Percentiles rank a stretch among this genome's conserved stretches.
phyloP scores from a whole-genome alignment of 2,797 vertebrate genomes.

The Paramormyrops hopkinsi region DNA sequence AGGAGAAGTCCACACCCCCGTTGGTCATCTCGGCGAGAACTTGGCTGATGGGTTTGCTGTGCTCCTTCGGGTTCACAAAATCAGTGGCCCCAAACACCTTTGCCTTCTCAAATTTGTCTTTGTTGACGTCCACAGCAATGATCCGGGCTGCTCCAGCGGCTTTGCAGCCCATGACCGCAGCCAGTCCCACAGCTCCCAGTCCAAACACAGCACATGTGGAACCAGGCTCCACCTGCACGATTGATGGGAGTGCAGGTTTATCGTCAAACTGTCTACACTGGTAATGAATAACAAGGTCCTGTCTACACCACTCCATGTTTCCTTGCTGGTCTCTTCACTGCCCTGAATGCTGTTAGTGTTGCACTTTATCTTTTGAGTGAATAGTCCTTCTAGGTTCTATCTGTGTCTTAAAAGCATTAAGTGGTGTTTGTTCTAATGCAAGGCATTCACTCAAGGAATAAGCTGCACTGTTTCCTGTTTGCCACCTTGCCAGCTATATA shows the following conservation, averaged over 20 bases:
- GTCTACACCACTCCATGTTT: not conserved
- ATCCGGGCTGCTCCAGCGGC: slow-evolving; percentile 79
- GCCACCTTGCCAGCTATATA: not conserved
- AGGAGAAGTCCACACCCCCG: slow-evolving; percentile 84
- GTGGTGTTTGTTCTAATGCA: not conserved
- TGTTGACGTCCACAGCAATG: slow-evolving; percentile 82
- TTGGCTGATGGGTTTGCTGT: slow-evolving; percentile 72
- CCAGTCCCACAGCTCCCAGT: slow-evolving; percentile 85
- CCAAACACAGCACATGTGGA: slow-evolving; percentile 89
- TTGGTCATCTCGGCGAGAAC: slow-evolving; percentile 79
- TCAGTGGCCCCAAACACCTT: slow-evolving; percentile 84
- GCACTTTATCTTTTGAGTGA: not conserved
- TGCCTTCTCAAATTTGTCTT: slow-evolving; percentile 78
- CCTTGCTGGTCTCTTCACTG: not conserved
- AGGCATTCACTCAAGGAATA: not conserved
- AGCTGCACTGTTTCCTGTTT: not conserved
- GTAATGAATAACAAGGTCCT: not conserved
- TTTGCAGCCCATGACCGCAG: slow-evolving; percentile 91
- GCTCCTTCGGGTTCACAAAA: slow-evolving; percentile 79
- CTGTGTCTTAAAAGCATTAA: not conserved
- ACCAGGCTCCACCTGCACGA: slow-evolving; percentile 74
- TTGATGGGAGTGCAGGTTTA: not conserved
- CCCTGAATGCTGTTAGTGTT: not conserved
- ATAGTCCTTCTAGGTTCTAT: not conserved
- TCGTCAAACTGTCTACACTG: not conserved